A percentile compares a stretch with the other conserved stretches of the same genome.
phyloP scores from a whole-genome alignment of 2,797 vertebrate genomes.

The Vireo griseus region DNA sequence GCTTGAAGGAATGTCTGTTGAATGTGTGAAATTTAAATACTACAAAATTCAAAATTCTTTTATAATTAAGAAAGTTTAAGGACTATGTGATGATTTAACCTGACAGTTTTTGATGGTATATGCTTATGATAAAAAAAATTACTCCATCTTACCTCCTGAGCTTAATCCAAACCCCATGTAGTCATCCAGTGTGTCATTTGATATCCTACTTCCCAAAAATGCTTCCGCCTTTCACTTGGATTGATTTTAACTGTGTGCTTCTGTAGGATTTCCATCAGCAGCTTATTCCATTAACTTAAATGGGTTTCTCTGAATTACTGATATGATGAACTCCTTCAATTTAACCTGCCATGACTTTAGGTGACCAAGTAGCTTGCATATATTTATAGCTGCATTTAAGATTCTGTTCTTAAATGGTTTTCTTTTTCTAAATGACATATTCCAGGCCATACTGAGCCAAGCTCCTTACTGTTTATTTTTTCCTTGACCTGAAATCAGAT shows the following conservation, averaged over 20 bases:
- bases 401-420: not conserved
- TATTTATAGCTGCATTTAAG: not conserved
- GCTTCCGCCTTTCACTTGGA: not conserved
- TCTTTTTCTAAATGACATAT: not conserved
- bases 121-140: not conserved
- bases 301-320: not conserved
- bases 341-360: not conserved
- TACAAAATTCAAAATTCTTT: not conserved
- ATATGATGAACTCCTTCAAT: not conserved
- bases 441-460: not conserved
- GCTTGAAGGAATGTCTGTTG: not conserved
- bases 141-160: not conserved
- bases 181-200: not conserved
- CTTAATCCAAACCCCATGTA: not conserved
- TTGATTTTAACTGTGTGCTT: not conserved
- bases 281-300: conserved; percentile 2
- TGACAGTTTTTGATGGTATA: not conserved
- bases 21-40: not conserved
- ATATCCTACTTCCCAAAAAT: not conserved
- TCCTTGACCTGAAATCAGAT: not conserved
- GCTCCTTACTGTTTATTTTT: not conserved
- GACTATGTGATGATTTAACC: not conserved
- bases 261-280: not conserved
- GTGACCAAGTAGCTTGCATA: not conserved
- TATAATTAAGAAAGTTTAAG: not conserved